phyloP scores from a whole-genome alignment of 2,888 invertebrate species.

The Pyrrhia umbra region DNA sequence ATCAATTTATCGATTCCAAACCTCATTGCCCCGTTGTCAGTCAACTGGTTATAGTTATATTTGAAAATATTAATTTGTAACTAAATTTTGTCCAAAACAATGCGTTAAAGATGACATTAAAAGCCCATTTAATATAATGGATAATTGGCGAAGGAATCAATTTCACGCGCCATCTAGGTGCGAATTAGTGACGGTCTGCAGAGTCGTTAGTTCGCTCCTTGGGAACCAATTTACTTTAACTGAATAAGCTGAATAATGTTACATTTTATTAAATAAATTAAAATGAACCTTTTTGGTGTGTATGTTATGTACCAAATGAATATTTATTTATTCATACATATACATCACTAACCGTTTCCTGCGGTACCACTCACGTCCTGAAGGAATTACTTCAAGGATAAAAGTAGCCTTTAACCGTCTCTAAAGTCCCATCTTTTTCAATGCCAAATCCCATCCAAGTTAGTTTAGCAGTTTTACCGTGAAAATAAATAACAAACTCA shows the following conservation, averaged over 20 bases:
- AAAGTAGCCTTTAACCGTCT: too few relatives aligned
- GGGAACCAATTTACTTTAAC: slow-evolving; percentile 62
- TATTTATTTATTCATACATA: too few relatives aligned
- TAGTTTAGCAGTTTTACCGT: too few relatives aligned
- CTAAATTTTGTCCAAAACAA: slow-evolving; percentile 3
- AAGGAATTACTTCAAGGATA: too few relatives aligned
- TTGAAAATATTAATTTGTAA: too few relatives aligned
- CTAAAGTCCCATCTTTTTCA: too few relatives aligned
- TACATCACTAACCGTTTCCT: too few relatives aligned
- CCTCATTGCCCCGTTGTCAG: neutral
- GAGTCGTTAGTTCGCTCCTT: slow-evolving; percentile 60
- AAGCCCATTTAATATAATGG: slow-evolving; percentile 49
- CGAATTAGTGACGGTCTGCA: slow-evolving; percentile 59
- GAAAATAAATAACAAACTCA: too few relatives aligned
- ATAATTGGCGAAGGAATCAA: slow-evolving; percentile 67
- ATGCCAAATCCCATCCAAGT: too few relatives aligned
- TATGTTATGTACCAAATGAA: too few relatives aligned
- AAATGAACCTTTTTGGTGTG: slow-evolving; percentile 1
- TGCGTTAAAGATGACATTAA: slow-evolving; percentile 15
- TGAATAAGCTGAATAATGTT: slow-evolving; percentile 43
- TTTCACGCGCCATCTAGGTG: slow-evolving; percentile 72
- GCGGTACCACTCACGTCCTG: too few relatives aligned
- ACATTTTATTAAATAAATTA: slow-evolving; percentile 17
- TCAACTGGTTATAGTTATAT: too few relatives aligned
- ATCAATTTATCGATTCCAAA: neutral